These are phyloP conservation scores for Lacerta viridis DNA, from an alignment of 2,797 vertebrate species.

Conservation along the genomic window DNA sequence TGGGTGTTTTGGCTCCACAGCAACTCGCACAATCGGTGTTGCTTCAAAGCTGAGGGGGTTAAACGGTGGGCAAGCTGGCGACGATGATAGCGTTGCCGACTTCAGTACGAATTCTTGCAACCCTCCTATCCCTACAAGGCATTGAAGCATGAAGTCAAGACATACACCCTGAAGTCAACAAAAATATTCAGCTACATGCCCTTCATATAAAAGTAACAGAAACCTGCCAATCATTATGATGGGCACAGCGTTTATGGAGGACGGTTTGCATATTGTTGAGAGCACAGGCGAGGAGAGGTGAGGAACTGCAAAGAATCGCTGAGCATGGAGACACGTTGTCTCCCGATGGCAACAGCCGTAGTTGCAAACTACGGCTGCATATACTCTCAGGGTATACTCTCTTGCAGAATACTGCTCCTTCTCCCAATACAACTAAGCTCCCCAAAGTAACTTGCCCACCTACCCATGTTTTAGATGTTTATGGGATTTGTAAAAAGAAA, in stretches of 20 bases:
- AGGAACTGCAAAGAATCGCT: neutral
- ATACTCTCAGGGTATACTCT: too few relatives aligned
- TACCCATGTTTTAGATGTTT: neutral
- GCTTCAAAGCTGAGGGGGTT: conserved; percentile 94
- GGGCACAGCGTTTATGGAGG: neutral
- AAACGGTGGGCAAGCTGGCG: conserved; percentile 91
- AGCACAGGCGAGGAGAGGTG: neutral
- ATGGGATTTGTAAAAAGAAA: neutral
- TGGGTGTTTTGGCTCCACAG: conserved; percentile 94
- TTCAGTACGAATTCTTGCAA: conserved; percentile 93
- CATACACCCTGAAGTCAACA: too few relatives aligned
- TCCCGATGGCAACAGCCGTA: neutral
- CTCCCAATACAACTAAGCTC: neutral
- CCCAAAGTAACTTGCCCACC: neutral
- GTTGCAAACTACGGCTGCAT: neutral
- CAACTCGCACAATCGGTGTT: conserved; percentile 93
- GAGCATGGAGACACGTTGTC: too few relatives aligned
- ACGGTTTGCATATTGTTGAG: neutral
- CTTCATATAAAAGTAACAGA: conserved; percentile 23
- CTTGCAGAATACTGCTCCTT: too few relatives aligned
- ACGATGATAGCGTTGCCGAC: conserved; percentile 92
- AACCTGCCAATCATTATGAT: neutral
- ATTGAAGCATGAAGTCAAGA: conserved; percentile 21
- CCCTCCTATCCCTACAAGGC: conserved; percentile 89
- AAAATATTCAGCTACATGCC: neutral